Conservation (phyloP, 2,888 invertebrate species). For the Cataglyphis albicans region DNA sequence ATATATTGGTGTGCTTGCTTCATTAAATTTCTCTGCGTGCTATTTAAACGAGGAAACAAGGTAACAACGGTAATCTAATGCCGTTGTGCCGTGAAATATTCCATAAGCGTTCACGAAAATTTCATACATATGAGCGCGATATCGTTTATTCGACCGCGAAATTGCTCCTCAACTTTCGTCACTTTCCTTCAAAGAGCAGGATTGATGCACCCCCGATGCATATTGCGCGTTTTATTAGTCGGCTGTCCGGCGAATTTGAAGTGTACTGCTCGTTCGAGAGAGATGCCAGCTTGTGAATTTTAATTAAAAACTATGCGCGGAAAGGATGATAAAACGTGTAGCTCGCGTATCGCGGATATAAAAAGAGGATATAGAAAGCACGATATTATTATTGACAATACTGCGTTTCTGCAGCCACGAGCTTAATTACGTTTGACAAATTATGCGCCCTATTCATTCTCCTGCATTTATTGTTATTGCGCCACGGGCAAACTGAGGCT, state of each 20-base stretch:
- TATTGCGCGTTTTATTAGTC: conserved; percentile 37
- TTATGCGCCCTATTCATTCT: background rate
- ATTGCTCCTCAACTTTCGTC: conserved; percentile 27
- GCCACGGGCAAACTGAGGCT: background rate
- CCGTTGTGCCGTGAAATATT: conserved; percentile 32
- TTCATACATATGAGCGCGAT: background rate
- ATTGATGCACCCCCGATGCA: conserved; percentile 13
- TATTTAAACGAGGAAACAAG: conserved; percentile 18
- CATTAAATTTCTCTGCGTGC: conserved; percentile 32
- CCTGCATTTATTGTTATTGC: conserved; percentile 15
- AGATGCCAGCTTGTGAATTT: conserved; percentile 28
- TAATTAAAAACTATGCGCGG: conserved; percentile 48
- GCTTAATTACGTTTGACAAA: conserved; percentile 43
- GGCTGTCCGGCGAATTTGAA: conserved; percentile 32
- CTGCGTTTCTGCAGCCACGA: conserved; percentile 7
- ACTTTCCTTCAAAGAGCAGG: conserved; percentile 12
- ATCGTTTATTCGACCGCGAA: background rate
- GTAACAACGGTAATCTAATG: background rate
- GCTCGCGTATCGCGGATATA: background rate
- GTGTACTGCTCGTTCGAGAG: background rate
- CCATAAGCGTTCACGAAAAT: conserved; percentile 40
- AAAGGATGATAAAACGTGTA: conserved; percentile 13
- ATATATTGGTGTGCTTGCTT: conserved; percentile 19
- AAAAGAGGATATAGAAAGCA: background rate
- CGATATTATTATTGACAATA: conserved; percentile 35